These are phyloP conservation scores for Bicyclus anynana DNA, from an alignment of 1,140 invertebrate genomes.

Conservation along the genomic window DNA sequence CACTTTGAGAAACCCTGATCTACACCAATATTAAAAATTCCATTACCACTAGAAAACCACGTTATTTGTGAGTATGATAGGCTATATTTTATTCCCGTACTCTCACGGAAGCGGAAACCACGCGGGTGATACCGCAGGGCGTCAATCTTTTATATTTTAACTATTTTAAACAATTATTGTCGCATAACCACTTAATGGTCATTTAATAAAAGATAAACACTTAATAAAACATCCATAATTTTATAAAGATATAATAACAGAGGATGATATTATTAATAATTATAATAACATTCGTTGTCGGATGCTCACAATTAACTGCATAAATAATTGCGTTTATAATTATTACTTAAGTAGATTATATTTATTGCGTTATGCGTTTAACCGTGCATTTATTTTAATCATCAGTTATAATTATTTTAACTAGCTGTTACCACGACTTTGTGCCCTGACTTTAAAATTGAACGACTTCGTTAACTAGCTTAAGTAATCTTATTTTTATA, in stretches of 20 bases:
- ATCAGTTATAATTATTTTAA: not conserved
- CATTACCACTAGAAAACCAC: too few species aligned
- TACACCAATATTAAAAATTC: too few species aligned
- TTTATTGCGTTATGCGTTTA: constrained; percentile 5
- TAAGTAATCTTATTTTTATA: too few species aligned
- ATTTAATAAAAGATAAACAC: constrained; percentile 1
- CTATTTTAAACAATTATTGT: too few species aligned
- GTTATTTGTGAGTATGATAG: too few species aligned
- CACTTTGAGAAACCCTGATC: too few species aligned
- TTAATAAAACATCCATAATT: constrained; percentile 7
- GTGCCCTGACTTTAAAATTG: not conserved
- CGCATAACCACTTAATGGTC: too few species aligned
- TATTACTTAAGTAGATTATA: constrained; percentile 11
- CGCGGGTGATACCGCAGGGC: too few species aligned
- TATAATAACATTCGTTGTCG: constrained; percentile 9
- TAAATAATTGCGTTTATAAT: constrained; percentile 13
- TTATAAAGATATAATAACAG: not conserved
- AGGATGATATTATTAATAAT: constrained; percentile 5
- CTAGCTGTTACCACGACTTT: not conserved
- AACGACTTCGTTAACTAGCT: too few species aligned
- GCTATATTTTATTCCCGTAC: too few species aligned
- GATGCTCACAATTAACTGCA: constrained; percentile 12
- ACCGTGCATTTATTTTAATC: not conserved
- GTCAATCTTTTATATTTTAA: too few species aligned
- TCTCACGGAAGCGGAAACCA: too few species aligned